phyloP scores from a whole-genome alignment of 2,797 vertebrate species.

The Siniperca scherzeri region DNA sequence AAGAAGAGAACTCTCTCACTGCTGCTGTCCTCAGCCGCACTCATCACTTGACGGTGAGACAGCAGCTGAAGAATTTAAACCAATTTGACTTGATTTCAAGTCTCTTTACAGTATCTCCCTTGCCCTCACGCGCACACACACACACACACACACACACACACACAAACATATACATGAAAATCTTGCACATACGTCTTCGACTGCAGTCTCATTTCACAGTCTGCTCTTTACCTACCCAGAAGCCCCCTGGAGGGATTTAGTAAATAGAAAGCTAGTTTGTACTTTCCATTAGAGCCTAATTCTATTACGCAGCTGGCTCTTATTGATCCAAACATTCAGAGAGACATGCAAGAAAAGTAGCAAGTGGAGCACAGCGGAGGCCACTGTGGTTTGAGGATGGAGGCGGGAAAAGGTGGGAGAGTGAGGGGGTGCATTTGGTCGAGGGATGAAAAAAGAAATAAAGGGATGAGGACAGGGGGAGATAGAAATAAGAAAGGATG shows the following conservation, averaged over 20 bases:
- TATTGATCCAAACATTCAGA: constrained; percentile 77
- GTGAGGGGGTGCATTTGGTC: constrained; percentile 9
- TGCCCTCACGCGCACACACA: not conserved
- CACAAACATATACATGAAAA: not conserved
- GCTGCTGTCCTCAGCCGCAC: constrained; percentile 21
- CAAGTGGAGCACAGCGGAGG: constrained; percentile 57
- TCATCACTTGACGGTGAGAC: constrained; percentile 34
- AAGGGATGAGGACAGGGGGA: not conserved
- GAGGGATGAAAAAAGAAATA: constrained; percentile 14
- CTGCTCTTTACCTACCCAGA: constrained; percentile 70
- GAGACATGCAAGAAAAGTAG: constrained; percentile 73
- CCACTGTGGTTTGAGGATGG: constrained; percentile 41
- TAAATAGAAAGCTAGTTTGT: constrained; percentile 85
- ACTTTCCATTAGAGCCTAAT: constrained; percentile 84
- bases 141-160: constrained; percentile 20
- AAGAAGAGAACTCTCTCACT: constrained; percentile 7
- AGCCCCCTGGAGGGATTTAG: constrained; percentile 75
- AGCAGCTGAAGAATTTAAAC: constrained; percentile 50
- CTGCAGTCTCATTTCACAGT: constrained; percentile 69
- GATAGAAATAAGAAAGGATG: not conserved
- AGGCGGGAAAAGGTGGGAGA: constrained; percentile 49
- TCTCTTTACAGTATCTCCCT: constrained; percentile 46
- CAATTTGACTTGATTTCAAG: constrained; percentile 46
- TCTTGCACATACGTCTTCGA: constrained; percentile 16
- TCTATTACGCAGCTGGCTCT: constrained; percentile 78